These are phyloP conservation scores for Troides aeacus DNA, from an alignment of 2,888 invertebrate species.

Conservation along the genomic window DNA sequence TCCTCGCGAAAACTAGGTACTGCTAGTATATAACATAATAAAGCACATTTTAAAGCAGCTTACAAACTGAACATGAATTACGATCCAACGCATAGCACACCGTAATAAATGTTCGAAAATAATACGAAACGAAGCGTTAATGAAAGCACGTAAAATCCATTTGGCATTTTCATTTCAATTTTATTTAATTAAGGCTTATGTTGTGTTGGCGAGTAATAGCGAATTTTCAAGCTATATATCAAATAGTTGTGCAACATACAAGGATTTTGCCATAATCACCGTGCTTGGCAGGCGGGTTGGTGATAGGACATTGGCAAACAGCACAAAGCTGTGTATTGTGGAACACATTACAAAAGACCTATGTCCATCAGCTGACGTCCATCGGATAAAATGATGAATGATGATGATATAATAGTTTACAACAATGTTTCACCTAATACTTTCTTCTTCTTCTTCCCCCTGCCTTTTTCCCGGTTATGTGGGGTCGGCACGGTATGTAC, in stretches of 20 bases:
- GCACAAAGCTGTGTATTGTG: no score
- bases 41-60: conserved; percentile 77
- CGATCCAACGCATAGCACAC: conserved; percentile 68
- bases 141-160: conserved; percentile 79
- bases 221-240: conserved; percentile 49
- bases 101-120: conserved; percentile 75
- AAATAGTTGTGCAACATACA: conserved; percentile 15
- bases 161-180: conserved; percentile 78
- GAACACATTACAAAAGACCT: no score
- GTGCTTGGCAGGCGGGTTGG: no score
- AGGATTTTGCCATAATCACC: no score
- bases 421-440: conserved; percentile 30
- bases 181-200: conserved; percentile 78
- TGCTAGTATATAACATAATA: conserved; percentile 53
- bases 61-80: conserved; percentile 75
- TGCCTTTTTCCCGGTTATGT: no score
- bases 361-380: no score
- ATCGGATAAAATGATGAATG: no score
- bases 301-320: no score
- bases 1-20: not conserved
- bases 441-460: no score
- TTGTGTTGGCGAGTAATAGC: conserved; percentile 52
- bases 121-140: conserved; percentile 75
- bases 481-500: no score
- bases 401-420: conserved; percentile 36